Evolutionary conservation across 2,888 invertebrate species (phyloP), one percentile per base, ranked within the genome.

Genomic region (Ormia ochracea): DNA sequence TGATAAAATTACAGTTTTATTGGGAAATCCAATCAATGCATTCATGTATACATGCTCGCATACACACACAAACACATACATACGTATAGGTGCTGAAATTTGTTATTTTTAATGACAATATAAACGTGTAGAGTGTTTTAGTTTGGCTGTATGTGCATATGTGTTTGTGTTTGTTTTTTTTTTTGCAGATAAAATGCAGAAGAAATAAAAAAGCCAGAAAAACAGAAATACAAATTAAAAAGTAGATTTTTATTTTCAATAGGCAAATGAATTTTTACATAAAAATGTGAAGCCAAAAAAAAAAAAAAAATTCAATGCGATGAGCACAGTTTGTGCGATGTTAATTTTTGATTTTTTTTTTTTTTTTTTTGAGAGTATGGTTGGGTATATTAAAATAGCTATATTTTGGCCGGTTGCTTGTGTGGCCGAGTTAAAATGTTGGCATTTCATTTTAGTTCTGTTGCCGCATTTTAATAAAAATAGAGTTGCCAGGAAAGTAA

Each of bases 141-240:
- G 14, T 48, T 14, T 28, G 4, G 36, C 3, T 28, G 38, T 43
- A 23, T 21, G 10, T 54, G 36, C n/a, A n/a, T n/a, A n/a, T 63
- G 7, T 38, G 31, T 66, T n/a, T 63, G 6, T 61, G 26, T 43
- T 1, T 19, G 17, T 31, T 17, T 17, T 7, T 38, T 14, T 61
- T 33, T 75, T 66, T 79, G 72, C 80, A 72, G 66, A 76, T 80
- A 63, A 68, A 76, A 56, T 76, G 70, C 72, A 50, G 66, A 76
- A 28, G 41, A 19, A 56, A 41, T 26, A 28, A 36, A 45, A 19
- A 65, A 78, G 45, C 52, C 36, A 72, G n/a, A 70, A 66, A 59
- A 70, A 79, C 52, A 66, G 45, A 75, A 70, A 79, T 79, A 65
- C 45, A 78, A 78, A 74, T 78, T 59, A 74, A 78, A 78, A 72